Percentiles rank a stretch among this genome's conserved stretches.
Conservation (phyloP, 2,797 vertebrate species). For the Dromococcyx pavoninus region DNA sequence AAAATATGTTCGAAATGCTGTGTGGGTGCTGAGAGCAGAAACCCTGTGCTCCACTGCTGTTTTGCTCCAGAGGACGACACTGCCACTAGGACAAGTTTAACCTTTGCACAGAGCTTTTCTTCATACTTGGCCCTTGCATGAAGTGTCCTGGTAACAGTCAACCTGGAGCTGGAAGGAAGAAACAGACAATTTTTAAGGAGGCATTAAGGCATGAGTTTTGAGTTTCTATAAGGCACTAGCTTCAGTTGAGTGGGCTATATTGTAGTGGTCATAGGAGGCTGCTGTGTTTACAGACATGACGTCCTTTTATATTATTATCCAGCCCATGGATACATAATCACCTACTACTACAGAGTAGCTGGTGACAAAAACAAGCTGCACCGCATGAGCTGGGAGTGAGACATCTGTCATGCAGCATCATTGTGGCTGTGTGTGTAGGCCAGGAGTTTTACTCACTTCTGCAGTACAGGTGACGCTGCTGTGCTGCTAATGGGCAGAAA, state of each 20-base stretch:
- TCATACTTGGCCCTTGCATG: rapidly evolving
- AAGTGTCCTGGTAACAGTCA: not conserved
- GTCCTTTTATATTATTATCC: not conserved
- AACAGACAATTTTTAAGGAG: not conserved
- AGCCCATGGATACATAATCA: not conserved
- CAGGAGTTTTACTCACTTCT: not conserved
- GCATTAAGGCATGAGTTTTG: not conserved
- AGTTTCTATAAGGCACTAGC: not conserved
- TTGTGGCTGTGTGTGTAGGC: not conserved
- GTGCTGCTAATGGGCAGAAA: not conserved
- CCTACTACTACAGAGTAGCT: not conserved
- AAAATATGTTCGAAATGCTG: not conserved
- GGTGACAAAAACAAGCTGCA: not conserved
- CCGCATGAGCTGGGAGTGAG: not conserved
- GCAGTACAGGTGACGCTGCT: not conserved
- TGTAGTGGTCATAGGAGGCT: not conserved
- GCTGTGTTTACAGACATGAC: not conserved
- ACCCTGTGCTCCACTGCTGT: not conserved
- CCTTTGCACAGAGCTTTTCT: not conserved
- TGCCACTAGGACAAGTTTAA: not conserved
- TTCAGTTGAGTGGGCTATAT: not conserved
- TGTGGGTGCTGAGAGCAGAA: not conserved
- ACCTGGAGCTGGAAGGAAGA: not conserved
- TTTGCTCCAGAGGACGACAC: not conserved
- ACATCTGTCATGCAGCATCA: rapidly evolving